Evolutionary conservation across 2,888 invertebrate species (phyloP), one percentile per base, ranked within the genome.

Genomic region (Caradrina clavipalpis): DNA sequence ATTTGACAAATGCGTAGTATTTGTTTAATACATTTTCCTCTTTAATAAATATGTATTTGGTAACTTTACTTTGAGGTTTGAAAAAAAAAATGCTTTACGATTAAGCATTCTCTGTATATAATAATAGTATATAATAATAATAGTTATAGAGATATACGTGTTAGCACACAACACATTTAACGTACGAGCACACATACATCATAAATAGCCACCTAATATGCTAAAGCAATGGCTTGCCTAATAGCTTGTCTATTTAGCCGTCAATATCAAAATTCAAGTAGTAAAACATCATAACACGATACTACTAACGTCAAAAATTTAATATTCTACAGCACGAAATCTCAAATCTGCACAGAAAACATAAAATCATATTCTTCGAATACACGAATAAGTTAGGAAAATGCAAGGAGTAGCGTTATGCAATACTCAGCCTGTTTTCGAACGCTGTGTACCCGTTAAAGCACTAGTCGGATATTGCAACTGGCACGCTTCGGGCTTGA

Each of bases 401-500:
- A 73, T 76, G 73, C 61, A 68, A 53, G 39, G 26, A 50, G 63
- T 11, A 51, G 39, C 26, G 64, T 73, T 78, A 61, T 80, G 68
- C 55, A 83, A 69, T 73, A 59, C 26, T 67, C 53, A 54, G 74
- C 11, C 39, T 58, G 68, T 61, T 80, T 59, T 31, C 55, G 55
- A 63, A 74, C 42, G 51, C 56, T 42, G 58, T 66, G 39, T 60
- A 39, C 63, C 55, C 54, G 60, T 49, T 64, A 42, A 45, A 66
- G 61, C 47, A 64, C 59, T 65, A 63, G 55, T 67, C 62, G 54
- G 82, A 82, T 73, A 81, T 76, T 82, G 82, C 84, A 84, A 55
- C 71, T 39, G 54, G 54, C 73, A 71, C 69, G 76, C 50, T 70
- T 72, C 58, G 68, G 55, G 68, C 68, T 76, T 78, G 71, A 79